Conservation (phyloP, 2,797 vertebrate species). For the Phaenicophaeus curvirostris region DNA sequence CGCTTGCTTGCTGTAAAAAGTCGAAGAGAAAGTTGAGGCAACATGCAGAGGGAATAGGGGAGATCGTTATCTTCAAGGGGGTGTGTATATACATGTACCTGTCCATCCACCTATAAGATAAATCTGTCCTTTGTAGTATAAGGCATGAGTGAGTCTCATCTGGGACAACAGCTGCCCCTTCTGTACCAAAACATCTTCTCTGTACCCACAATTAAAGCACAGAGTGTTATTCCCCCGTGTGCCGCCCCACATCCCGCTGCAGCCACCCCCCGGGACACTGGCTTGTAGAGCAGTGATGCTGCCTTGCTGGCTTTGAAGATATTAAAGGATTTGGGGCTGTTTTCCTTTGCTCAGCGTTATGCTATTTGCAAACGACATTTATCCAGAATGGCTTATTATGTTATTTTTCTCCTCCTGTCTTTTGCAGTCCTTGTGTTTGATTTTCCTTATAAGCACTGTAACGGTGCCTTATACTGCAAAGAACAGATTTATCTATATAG, state of each 20-base stretch:
- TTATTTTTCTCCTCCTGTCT: neutral
- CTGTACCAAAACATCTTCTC: neutral
- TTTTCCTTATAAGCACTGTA: neutral
- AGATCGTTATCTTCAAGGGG: neutral
- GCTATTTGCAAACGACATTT: neutral
- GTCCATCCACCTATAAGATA: neutral
- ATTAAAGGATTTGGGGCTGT: neutral
- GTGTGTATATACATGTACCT: too few species aligned
- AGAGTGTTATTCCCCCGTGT: fast-evolving
- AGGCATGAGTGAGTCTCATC: neutral
- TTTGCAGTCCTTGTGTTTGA: neutral
- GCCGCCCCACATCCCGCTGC: neutral
- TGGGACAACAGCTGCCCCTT: neutral
- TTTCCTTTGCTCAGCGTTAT: neutral
- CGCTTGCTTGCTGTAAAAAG: neutral
- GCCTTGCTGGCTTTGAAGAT: neutral
- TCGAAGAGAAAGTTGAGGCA: neutral
- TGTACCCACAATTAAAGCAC: neutral
- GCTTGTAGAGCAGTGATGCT: neutral
- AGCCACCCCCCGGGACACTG: fast-evolving
- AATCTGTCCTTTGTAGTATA: neutral
- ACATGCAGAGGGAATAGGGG: neutral
- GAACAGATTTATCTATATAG: too few species aligned
- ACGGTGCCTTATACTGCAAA: neutral
- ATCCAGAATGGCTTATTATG: neutral